Percentiles rank a stretch among this genome's conserved stretches.
phyloP scores from a whole-genome alignment of 2,113 vertebrate genomes.

The Pungitius pungitius region DNA sequence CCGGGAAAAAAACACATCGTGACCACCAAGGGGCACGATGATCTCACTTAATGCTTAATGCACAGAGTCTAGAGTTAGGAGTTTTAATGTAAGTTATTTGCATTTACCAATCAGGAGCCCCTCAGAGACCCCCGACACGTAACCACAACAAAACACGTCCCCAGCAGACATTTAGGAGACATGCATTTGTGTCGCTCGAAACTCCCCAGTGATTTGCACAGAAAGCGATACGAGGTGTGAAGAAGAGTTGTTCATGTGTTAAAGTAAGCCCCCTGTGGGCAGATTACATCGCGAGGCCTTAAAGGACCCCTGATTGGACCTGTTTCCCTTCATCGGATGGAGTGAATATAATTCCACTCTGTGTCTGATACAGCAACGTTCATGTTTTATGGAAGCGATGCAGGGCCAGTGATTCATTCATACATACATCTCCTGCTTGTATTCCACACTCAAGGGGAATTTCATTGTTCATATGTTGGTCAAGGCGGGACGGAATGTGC shows the following conservation, averaged over 20 bases:
- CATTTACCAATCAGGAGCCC: too few relatives aligned
- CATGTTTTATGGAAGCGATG: constrained; percentile 25
- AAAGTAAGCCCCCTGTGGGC: too few relatives aligned
- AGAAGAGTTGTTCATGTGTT: too few relatives aligned
- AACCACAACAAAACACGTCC: neutral
- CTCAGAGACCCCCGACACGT: too few relatives aligned
- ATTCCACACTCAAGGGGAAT: neutral
- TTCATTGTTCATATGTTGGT: neutral
- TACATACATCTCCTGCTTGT: neutral
- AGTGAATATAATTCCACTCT: neutral
- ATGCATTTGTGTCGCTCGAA: neutral
- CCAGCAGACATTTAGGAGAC: neutral
- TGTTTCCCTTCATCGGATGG: neutral
- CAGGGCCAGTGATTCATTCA: neutral
- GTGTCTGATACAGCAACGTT: constrained; percentile 4
- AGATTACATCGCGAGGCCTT: neutral
- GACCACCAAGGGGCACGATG: too few relatives aligned
- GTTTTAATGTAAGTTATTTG: too few relatives aligned
- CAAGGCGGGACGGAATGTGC: constrained; percentile 11
- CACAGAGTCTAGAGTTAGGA: too few relatives aligned
- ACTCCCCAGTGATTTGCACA: neutral
- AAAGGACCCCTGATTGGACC: neutral
- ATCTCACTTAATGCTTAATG: neutral
- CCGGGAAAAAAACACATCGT: constrained; percentile 8
- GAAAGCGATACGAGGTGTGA: constrained; percentile 44